These are phyloP conservation scores for Plotosus lineatus DNA, from an alignment of 2,113 vertebrate genomes.

Conservation along the genomic window DNA sequence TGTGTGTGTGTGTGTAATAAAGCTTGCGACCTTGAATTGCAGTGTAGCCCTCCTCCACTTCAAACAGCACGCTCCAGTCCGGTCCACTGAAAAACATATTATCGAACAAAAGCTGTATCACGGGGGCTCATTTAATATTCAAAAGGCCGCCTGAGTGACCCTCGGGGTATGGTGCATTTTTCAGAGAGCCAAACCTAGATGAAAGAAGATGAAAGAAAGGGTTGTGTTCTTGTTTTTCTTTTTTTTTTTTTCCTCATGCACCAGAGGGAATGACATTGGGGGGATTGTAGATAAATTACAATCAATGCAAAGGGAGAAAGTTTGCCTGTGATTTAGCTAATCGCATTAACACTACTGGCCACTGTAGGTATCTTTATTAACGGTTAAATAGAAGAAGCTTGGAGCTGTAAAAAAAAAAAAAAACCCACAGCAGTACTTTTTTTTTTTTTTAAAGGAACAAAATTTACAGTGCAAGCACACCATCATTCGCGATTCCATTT, in stretches of 20 bases:
- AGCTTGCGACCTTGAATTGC: no score
- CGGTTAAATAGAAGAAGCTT: background rate
- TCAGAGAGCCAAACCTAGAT: conserved; percentile 34
- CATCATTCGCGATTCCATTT: background rate
- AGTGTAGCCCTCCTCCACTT: conserved; percentile 22
- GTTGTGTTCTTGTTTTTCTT: background rate
- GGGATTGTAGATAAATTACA: background rate
- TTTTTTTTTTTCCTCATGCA: background rate
- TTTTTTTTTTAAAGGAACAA: background rate
- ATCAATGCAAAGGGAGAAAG: background rate
- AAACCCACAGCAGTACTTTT: background rate
- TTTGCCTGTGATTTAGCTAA: background rate
- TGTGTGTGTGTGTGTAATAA: conserved; percentile 39
- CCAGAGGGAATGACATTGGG: background rate
- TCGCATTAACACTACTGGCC: background rate
- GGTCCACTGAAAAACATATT: conserved; percentile 33
- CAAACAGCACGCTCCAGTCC: conserved; percentile 38
- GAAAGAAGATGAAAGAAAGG: conserved; percentile 35
- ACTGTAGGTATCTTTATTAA: background rate
- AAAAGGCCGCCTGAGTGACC: conserved; percentile 42
- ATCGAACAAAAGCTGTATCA: conserved; percentile 21
- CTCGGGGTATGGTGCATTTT: conserved; percentile 28
- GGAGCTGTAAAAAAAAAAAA: background rate
- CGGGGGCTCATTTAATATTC: conserved; percentile 45
- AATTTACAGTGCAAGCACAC: background rate